Conservation (phyloP, 1,140 invertebrate genomes). For the Scaptomyza montana region DNA sequence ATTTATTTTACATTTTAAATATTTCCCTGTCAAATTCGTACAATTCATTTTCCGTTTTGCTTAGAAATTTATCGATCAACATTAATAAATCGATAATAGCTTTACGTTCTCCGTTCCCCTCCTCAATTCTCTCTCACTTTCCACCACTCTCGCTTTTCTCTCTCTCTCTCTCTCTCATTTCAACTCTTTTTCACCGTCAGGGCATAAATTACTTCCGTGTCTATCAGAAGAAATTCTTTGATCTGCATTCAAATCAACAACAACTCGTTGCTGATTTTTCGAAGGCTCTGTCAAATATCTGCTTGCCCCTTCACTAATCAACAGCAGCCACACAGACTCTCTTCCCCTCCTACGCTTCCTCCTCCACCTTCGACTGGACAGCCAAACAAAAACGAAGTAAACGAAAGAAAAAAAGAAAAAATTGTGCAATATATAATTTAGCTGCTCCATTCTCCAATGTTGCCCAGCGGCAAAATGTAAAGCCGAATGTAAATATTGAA, state of each 20-base stretch:
- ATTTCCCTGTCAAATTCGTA: no score
- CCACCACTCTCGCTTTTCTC: no score
- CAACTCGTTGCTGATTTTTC: slow-evolving; percentile 2
- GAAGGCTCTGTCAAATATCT: slow-evolving; percentile 18
- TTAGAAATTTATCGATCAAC: no score
- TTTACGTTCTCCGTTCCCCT: no score
- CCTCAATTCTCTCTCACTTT: no score
- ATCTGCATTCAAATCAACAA: slow-evolving; percentile 22
- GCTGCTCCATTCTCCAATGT: neutral
- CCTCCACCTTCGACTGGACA: neutral
- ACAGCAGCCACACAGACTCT: neutral
- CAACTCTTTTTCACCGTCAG: no score
- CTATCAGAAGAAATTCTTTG: slow-evolving; percentile 27
- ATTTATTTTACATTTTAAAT: no score
- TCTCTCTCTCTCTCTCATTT: no score
- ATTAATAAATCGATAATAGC: no score
- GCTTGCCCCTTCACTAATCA: neutral
- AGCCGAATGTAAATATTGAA: slow-evolving; percentile 42
- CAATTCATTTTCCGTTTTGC: no score
- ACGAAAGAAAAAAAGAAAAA: slow-evolving; percentile 23
- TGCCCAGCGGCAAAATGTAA: neutral
- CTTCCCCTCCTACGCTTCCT: no score
- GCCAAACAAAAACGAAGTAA: slow-evolving; percentile 9
- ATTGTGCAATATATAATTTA: slow-evolving; percentile 28
- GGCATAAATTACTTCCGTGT: neutral